Percentiles rank a stretch among this genome's conserved stretches.
Conservation (phyloP, 2,113 vertebrate species). For the Puntigrus tetrazona region DNA sequence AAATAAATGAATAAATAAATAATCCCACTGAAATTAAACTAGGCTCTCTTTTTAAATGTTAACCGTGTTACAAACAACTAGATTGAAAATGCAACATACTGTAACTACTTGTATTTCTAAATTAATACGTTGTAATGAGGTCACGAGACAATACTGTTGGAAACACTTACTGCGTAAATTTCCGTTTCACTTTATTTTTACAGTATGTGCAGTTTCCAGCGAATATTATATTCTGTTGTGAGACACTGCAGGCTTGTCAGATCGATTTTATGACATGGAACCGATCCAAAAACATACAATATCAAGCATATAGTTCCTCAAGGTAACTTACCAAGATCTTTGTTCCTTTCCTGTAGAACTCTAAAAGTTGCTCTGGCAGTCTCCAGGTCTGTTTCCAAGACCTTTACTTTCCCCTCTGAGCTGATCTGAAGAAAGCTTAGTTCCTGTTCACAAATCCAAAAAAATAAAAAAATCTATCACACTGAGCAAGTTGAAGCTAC, state of each 20-base stretch:
- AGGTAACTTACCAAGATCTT: constrained; percentile 71
- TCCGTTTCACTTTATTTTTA: neutral
- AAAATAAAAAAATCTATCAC: too few species aligned
- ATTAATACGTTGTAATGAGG: neutral
- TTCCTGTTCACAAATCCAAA: constrained; percentile 64
- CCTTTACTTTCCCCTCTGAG: constrained; percentile 70
- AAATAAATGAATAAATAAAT: too few species aligned
- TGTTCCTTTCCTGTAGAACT: constrained; percentile 71
- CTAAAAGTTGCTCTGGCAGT: constrained; percentile 61
- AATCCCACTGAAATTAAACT: too few species aligned
- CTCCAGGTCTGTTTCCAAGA: constrained; percentile 70
- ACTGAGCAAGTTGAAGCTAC: neutral
- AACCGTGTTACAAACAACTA: neutral
- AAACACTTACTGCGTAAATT: neutral
- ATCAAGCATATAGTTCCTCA: neutral
- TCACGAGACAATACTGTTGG: neutral
- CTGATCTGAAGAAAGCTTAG: constrained; percentile 72
- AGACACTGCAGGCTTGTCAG: neutral
- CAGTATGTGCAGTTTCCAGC: neutral
- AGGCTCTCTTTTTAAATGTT: neutral
- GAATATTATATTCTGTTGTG: neutral
- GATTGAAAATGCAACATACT: neutral
- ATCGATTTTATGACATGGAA: neutral
- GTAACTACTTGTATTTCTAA: neutral
- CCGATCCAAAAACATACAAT: neutral